phyloP scores from a whole-genome alignment of 2,888 invertebrate species.

The Trachelus tabidus region DNA sequence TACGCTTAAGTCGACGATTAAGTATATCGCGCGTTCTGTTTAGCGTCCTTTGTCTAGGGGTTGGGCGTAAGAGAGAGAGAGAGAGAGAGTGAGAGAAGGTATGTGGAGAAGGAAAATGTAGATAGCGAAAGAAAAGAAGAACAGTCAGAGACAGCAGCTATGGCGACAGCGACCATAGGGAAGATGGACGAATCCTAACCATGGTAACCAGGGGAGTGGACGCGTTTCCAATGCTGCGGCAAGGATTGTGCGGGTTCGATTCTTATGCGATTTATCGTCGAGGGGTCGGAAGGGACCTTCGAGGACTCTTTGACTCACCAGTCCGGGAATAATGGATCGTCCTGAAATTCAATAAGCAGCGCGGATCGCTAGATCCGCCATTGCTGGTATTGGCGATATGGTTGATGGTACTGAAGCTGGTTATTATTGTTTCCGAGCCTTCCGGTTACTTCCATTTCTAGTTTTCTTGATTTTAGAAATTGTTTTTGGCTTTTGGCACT shows the following conservation, averaged over 20 bases:
- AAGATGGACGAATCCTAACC: neutral
- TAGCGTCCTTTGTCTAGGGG: neutral
- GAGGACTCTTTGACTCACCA: conserved; percentile 15
- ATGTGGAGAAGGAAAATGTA: neutral
- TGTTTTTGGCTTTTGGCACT: neutral
- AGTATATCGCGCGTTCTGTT: neutral
- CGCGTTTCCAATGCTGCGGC: neutral
- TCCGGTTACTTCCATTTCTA: neutral
- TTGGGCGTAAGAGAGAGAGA: neutral
- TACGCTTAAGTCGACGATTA: neutral
- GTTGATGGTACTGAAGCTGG: neutral
- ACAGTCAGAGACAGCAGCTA: neutral
- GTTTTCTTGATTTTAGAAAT: neutral
- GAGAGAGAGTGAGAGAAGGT: too few relatives aligned
- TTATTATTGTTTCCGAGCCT: too few relatives aligned
- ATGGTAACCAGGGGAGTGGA: neutral
- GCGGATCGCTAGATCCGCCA: neutral
- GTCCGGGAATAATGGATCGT: conserved; percentile 29
- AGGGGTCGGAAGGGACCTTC: conserved; percentile 8
- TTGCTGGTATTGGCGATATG: neutral
- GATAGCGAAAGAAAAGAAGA: neutral
- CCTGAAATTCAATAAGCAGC: conserved; percentile 29
- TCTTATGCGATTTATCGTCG: conserved; percentile 23
- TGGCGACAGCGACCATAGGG: too few relatives aligned
- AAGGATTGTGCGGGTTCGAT: neutral